Percentiles rank a stretch among this genome's conserved stretches.
Evolutionary conservation across 2,888 invertebrate species (phyloP).

Genomic region (Cataglyphis livida): DNA sequence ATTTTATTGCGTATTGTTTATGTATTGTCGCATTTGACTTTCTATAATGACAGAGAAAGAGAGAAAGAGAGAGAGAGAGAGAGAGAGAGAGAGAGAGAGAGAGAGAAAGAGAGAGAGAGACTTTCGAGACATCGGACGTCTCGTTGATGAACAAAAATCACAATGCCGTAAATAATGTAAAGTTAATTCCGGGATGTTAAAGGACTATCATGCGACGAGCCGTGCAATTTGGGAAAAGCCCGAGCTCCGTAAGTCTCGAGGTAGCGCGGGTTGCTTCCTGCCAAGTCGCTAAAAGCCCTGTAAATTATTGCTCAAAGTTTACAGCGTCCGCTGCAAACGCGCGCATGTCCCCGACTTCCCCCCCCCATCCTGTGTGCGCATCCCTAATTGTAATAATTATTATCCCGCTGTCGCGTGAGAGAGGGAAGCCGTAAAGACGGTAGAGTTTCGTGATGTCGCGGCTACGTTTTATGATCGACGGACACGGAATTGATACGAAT

Average conservation of each 20-base stretch:
- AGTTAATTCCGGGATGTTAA: constrained; percentile 41
- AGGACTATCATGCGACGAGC: constrained; percentile 47
- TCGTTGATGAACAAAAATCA: constrained; percentile 42
- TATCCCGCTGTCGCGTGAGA: constrained; percentile 72
- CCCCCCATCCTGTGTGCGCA: constrained; percentile 42
- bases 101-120: not conserved
- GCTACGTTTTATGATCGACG: constrained; percentile 70
- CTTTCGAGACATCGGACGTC: constrained; percentile 6
- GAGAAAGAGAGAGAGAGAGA: not conserved
- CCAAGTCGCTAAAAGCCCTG: constrained; percentile 69
- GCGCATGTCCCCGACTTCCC: constrained; percentile 59
- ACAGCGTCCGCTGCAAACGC: constrained; percentile 59
- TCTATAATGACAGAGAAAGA: not conserved
- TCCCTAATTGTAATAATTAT: constrained; percentile 79
- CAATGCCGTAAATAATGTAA: constrained; percentile 35
- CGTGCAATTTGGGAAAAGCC: constrained; percentile 50
- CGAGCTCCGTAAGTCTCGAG: constrained; percentile 46
- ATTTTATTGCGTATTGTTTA: not conserved
- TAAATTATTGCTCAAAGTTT: constrained; percentile 75
- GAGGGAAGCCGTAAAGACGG: constrained; percentile 54
- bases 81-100: too few species aligned
- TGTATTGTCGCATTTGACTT: not conserved
- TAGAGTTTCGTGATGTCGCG: constrained; percentile 66
- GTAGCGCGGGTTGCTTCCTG: constrained; percentile 54
- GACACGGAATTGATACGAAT: constrained; percentile 66